Evolutionary conservation across 2,797 vertebrate genomes (phyloP).

Genomic region (Lepus oiostolus): DNA sequence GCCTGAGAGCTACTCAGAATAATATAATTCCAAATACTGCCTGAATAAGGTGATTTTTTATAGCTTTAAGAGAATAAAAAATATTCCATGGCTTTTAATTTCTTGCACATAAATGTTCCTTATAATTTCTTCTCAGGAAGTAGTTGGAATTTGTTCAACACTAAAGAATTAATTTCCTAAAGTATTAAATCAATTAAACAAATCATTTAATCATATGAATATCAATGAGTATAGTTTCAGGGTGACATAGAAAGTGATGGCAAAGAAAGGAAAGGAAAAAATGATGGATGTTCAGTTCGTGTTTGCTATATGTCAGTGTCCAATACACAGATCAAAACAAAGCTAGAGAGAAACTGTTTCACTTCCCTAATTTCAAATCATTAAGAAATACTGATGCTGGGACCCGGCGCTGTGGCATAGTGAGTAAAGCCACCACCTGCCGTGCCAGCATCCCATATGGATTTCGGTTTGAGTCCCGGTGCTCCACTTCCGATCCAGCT

Average conservation of each 20-base stretch:
- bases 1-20: slow-evolving; percentile 51
- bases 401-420: too few species aligned
- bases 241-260: slow-evolving; percentile 74
- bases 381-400: not conserved
- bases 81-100: slow-evolving; percentile 72
- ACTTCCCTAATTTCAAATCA: not conserved
- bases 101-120: slow-evolving; percentile 77
- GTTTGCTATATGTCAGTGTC: not conserved
- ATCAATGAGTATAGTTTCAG: slow-evolving; percentile 78
- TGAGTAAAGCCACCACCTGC: too few species aligned
- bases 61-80: slow-evolving; percentile 54
- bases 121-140: slow-evolving; percentile 82
- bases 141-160: slow-evolving; percentile 82
- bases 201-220: slow-evolving; percentile 84
- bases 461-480: too few species aligned
- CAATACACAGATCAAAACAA: slow-evolving; percentile 20
- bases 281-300: too few species aligned
- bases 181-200: slow-evolving; percentile 80
- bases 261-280: not conserved
- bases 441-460: too few species aligned
- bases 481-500: too few species aligned
- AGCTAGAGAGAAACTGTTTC: not conserved
- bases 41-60: slow-evolving; percentile 63
- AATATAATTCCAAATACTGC: slow-evolving; percentile 68
- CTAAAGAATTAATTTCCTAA: slow-evolving; percentile 85